Base-by-base conservation (phyloP, 1,140 invertebrate species). In the Bombus affinis region DNA sequence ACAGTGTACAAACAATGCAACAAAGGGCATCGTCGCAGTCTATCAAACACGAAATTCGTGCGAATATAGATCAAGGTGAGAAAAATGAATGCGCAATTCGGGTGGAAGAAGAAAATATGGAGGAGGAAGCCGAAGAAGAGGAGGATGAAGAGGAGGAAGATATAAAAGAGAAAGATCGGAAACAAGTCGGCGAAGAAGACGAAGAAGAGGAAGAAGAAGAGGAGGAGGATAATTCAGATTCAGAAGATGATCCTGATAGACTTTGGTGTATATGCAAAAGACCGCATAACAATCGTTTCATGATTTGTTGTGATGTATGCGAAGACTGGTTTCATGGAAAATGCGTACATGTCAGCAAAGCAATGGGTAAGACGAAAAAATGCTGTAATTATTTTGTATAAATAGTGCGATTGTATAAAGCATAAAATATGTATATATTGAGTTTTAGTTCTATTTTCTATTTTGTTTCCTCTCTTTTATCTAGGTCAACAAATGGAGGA, bases 281-380 rank as follows among this genome's bases (percentile, higher is more conserved):
- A 92, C 99, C 98, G 1, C 98, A 99, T 93, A 98, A 99, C 91
- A 99, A 99, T 95, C 96, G 98, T 53, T 99, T 99, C 94, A 99
- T 99, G 99, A 99, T 99, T 92, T 98, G 98, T 93, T 99, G 99
- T 94, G 99, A 99, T 94, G 96, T 96, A 2, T 99, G 99, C 95
- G 98, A 99, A 93, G 98, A 99, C 92, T 99, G 99, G 99, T 99
- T 98, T 93, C 99, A 99, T 94, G 99, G 99, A 13, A 98, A 98
- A 92, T 99, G 98, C 95, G 98, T 99, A 12, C 98, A 98, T 86
- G 97, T 99, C 10, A 98, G 98, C 28, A 98, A 98, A 95, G 97
- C 97, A 3, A 98, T 98, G 97, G 97, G 98, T 95, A 95, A 95
- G 92, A 25, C 10, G 2, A 15, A 25, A 59, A 72, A 59, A 10